phyloP scores from a whole-genome alignment of 2,113 vertebrate genomes.

The Coryphaenoides rupestris region DNA sequence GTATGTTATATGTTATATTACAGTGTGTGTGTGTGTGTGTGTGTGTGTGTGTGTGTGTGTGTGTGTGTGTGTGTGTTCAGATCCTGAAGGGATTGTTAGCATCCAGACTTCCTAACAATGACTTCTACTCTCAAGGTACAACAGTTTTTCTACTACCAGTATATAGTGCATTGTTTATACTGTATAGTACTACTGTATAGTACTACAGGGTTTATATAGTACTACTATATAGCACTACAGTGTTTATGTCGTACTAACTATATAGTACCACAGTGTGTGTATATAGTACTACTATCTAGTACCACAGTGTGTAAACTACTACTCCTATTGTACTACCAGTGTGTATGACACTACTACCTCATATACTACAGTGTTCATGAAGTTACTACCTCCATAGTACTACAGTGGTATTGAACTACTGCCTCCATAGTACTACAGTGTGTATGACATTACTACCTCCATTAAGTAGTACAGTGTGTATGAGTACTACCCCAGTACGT shows the following conservation, averaged over 20 bases:
- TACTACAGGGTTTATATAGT: background rate
- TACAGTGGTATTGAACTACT: too few relatives aligned
- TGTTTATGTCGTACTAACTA: background rate
- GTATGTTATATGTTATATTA: too few relatives aligned
- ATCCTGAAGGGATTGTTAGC: conserved; percentile 86
- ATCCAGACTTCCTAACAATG: conserved; percentile 86
- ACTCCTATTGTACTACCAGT: too few relatives aligned
- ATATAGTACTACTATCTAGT: background rate
- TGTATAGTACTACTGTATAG: background rate
- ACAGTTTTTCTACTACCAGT: too few relatives aligned
- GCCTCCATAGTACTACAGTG: too few relatives aligned
- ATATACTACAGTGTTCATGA: background rate
- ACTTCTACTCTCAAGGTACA: conserved; percentile 85
- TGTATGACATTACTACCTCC: too few relatives aligned
- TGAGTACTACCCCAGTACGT: too few relatives aligned
- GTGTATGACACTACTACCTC: too few relatives aligned
- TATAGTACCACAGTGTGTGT: too few relatives aligned
- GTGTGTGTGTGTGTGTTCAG: conserved; percentile 57
- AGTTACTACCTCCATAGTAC: too few relatives aligned
- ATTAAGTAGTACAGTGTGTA: too few relatives aligned
- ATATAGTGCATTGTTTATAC: background rate
- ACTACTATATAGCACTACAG: background rate
- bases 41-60: conserved; percentile 6
- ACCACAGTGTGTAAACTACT: conserved; percentile 53
- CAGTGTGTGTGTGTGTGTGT: background rate